Evolutionary conservation across 1,140 invertebrate species (phyloP).

Genomic region (Drosophila pallidifrons): DNA sequence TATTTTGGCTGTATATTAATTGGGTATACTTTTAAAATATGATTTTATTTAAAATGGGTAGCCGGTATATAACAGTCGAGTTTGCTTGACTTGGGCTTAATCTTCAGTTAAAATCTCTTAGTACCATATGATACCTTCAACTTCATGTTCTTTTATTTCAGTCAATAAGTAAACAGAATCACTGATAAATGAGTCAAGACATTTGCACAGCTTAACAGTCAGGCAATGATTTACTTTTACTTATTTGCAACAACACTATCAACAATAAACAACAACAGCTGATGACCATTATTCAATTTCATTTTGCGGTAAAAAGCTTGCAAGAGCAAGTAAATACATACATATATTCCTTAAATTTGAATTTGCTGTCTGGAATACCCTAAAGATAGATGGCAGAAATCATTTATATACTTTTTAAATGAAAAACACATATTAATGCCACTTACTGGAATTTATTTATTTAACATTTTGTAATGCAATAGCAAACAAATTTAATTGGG

Average conservation of each 20-base stretch:
- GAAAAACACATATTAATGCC: not conserved
- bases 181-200: not conserved
- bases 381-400: not conserved
- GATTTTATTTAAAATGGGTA: too few species aligned
- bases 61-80: too few species aligned
- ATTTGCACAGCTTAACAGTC: not conserved
- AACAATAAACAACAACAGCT: constrained; percentile 1
- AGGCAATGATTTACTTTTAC: not conserved
- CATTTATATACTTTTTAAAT: too few species aligned
- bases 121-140: too few species aligned
- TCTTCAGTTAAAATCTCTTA: too few species aligned
- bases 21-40: too few species aligned
- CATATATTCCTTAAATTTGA: not conserved
- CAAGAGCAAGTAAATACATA: not conserved
- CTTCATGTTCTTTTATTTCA: too few species aligned
- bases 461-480: not conserved
- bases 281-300: constrained; percentile 3
- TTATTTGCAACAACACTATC: not conserved
- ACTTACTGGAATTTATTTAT: not conserved
- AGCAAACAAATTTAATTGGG: not conserved
- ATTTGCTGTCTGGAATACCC: not conserved
- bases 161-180: not conserved
- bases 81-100: too few species aligned
- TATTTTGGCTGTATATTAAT: too few species aligned
- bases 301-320: not conserved